A percentile compares a stretch with the other conserved stretches of the same genome.
Evolutionary conservation across 1,140 invertebrate species (phyloP).

Genomic region (Gyrodactylus salaris): DNA sequence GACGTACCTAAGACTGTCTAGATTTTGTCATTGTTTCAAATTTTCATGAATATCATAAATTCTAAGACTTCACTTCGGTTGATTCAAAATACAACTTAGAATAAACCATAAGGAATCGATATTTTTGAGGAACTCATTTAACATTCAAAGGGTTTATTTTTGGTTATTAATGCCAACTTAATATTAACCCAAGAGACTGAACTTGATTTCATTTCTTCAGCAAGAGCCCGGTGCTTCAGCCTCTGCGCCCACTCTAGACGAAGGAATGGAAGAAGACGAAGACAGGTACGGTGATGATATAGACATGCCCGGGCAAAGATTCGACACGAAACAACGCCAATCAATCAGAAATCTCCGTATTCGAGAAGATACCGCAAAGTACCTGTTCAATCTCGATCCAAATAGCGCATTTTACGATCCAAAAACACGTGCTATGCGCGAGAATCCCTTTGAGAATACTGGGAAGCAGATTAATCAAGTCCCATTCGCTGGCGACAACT

Average conservation of each 20-base stretch:
- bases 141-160: too few species aligned
- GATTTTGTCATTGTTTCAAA: too few species aligned
- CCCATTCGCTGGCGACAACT: slow-evolving; percentile 50
- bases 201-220: too few species aligned
- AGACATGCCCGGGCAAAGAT: slow-evolving; percentile 64
- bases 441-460: slow-evolving; percentile 38
- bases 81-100: too few species aligned
- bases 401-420: slow-evolving; percentile 96
- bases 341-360: slow-evolving; percentile 83
- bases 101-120: too few species aligned
- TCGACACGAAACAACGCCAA: slow-evolving; percentile 79
- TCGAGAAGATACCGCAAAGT: slow-evolving; percentile 90
- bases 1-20: too few species aligned
- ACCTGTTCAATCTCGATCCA: slow-evolving; percentile 69
- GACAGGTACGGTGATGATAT: slow-evolving; percentile 26
- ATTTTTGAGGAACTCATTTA: too few species aligned
- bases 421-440: slow-evolving; percentile 86
- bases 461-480: slow-evolving; percentile 10
- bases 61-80: too few species aligned
- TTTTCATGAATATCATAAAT: too few species aligned
- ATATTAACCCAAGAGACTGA: too few species aligned
- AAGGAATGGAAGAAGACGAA: slow-evolving; percentile 20
- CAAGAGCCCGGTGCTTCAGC: slow-evolving; percentile 11
- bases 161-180: too few species aligned
- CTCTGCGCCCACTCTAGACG: slow-evolving; percentile 9